Evolutionary conservation across 2,797 vertebrate genomes (phyloP), one percentile per base, ranked within the genome.

Genomic region (Sebastes umbrosus): DNA sequence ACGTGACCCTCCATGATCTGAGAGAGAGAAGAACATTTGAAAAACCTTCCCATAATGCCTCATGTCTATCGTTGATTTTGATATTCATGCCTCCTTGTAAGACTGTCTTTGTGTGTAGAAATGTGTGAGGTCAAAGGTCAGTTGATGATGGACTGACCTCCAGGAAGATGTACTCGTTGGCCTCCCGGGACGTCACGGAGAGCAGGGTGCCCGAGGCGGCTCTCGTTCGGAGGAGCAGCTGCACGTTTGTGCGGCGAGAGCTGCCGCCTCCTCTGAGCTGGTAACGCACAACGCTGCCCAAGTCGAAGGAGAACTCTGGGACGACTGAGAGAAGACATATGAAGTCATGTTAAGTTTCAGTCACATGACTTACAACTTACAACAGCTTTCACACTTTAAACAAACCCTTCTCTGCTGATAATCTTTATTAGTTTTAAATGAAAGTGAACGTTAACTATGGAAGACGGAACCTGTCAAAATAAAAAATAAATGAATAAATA

Each of bases 221-320:
- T 2, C 97, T 94, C 4, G 97, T 98, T 24, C 97, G 95, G 18
- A 97, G 92, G 70, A 97, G 93, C 82, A 98, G 89, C 86, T 96
- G 97, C 60, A 95, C 29, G 60, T 73, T 89, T 6, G 96, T 97
- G 77, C 77, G 94, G 0, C 89, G 95, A 2, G 94, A 58, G 90
- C 91, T 96, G 43, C 91, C 77, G 4, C 79, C 91, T 6, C 91
- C 96, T 93, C 96, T 92, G 1, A 96, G 92, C 88, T 96, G 96
- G 20, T 94, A 96, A 34, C 94, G 94, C 32, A 97, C 89, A 69
- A 95, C 72, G 43, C 97, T 96, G 82, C 95, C 93, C 27, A 90
- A 93, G 84, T 94, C 96, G 10, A 98, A 97, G 43, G 96, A 97
- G 95, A 97, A 97, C 88, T 97, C 97, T 8, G 96, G 96, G 11